Base-by-base conservation (phyloP, 92 coral and sea anemone genomes). In the Umimayanthus chanpuru region DNA sequence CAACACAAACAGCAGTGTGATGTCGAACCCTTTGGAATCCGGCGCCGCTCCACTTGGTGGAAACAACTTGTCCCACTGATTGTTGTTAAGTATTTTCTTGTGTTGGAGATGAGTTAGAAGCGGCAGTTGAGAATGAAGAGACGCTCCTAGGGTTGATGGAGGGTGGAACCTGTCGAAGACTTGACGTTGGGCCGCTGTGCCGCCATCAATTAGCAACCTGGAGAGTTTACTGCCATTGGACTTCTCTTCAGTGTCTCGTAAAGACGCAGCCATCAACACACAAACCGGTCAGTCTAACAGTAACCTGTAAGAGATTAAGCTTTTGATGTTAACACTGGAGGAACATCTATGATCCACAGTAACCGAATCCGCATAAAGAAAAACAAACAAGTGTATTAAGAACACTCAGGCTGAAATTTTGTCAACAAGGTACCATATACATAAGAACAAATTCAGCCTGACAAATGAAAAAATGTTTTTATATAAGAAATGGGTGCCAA, bases 1-100 rank as follows among this genome's bases (percentile, higher is more conserved):
- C 6, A 88, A 81, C 44, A 79, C 67, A 40, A 58, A 79, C n/a
- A 88, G 80, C 44, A 88, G 20, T 28, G 90, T 88, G 53, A 88
- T 73, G 67, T 88, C 90, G 40, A 88, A 88, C 61, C 49, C 38
- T 14, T 79, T 88, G 55, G 86, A 88, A 70, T 88, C 90, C 26
- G 90, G 86, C 9, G 79, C 10, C 18, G 76, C 85, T 72, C 90
- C 90, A 64, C 53, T 66, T 23, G 80, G 71, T 12, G 86, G 79
- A 53, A 88, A 88, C 74, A 88, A 43, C n/a, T 49, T 79, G 68
- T 88, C 79, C 90, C 90, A 88, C 68, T 88, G 90, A 38, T 32
- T 68, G 50, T 49, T 20, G 61, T 88, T 88, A 61, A 82, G 39
- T 6, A 88, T 72, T 79, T 29, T 82, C 78, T 58, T 81, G 75